Evolutionary conservation across 2,797 vertebrate genomes (phyloP).

Genomic region (Pantherophis alleghaniensis): DNA sequence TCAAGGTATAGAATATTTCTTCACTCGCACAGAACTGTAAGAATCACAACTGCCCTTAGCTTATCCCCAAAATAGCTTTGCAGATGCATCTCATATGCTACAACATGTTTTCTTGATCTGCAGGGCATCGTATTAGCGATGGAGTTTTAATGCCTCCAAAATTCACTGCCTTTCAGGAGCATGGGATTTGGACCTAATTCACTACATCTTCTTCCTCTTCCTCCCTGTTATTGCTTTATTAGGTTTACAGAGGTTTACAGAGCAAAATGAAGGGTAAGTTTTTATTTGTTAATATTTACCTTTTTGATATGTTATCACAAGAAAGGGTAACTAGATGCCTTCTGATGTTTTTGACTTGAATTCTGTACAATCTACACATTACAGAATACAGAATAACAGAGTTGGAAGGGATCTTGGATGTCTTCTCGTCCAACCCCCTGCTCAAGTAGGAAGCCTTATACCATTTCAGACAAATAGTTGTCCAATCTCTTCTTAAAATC

Average conservation of each 20-base stretch:
- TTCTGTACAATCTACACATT: background rate
- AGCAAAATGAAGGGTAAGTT: background rate
- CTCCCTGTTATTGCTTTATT: background rate
- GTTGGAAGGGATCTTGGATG: too few species aligned
- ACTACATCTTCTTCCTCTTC: background rate
- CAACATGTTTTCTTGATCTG: background rate
- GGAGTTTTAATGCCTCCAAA: background rate
- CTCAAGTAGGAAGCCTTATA: too few species aligned
- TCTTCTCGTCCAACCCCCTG: too few species aligned
- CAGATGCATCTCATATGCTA: background rate
- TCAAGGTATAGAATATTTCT: background rate
- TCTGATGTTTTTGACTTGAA: background rate
- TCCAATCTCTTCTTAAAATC: too few species aligned
- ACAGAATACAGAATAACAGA: too few species aligned
- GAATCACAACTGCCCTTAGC: background rate
- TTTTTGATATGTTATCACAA: background rate
- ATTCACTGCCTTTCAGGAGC: background rate
- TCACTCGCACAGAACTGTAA: background rate
- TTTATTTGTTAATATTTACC: background rate
- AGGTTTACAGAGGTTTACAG: background rate
- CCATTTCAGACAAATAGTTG: too few species aligned
- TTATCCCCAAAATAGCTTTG: background rate
- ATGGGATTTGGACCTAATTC: background rate
- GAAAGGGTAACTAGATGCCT: background rate
- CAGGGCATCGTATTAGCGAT: background rate